phyloP scores from a whole-genome alignment of 2,113 vertebrate species.

The Carlito syrichta region DNA sequence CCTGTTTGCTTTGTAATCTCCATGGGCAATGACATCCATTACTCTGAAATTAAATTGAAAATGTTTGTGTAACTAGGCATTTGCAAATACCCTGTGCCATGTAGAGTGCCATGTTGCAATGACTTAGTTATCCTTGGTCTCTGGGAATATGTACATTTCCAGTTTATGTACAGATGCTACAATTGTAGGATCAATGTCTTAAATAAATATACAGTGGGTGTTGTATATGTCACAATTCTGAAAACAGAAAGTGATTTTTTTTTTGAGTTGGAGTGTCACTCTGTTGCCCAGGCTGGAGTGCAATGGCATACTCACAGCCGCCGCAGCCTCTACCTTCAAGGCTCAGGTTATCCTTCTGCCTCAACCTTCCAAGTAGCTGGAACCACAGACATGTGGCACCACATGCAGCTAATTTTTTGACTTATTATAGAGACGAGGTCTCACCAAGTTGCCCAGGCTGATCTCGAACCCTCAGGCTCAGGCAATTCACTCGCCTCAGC shows the following conservation, averaged over 20 bases:
- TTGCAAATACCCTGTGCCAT: neutral
- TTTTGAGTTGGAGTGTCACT: too few relatives aligned
- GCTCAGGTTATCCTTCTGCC: too few relatives aligned
- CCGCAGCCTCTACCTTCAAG: too few relatives aligned
- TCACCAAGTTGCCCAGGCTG: too few relatives aligned
- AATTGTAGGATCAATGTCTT: neutral
- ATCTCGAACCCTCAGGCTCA: too few relatives aligned
- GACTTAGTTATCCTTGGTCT: neutral
- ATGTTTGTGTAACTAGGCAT: neutral
- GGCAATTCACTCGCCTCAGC: too few relatives aligned
- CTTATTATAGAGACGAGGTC: too few relatives aligned
- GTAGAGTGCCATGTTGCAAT: neutral
- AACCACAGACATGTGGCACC: too few relatives aligned
- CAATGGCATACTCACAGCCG: too few relatives aligned
- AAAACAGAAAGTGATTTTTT: neutral
- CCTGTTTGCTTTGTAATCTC: neutral
- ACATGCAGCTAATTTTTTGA: too few relatives aligned
- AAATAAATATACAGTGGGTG: neutral
- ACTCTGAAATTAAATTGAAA: neutral
- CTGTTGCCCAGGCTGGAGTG: too few relatives aligned
- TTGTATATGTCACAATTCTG: neutral
- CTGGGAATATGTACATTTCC: neutral
- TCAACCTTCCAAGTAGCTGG: too few relatives aligned
- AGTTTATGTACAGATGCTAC: neutral
- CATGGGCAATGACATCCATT: neutral